Conservation (phyloP, 2,888 invertebrate genomes). For the Chrysolina oricalcia region DNA sequence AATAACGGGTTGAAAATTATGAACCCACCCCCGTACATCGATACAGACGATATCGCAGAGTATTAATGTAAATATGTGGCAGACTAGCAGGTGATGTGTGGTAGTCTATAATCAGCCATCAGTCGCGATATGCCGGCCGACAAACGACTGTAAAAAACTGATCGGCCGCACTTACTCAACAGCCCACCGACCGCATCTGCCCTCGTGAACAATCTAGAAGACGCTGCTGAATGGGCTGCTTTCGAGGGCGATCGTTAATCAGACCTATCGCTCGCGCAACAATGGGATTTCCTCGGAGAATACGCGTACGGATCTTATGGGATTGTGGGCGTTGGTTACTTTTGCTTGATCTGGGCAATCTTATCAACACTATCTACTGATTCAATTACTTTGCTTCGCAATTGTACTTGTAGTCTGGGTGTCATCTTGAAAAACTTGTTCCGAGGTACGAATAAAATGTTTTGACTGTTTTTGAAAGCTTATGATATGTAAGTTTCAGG, state of each 20-base stretch:
- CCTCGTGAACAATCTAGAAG: slow-evolving; percentile 30
- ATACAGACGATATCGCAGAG: slow-evolving; percentile 29
- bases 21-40: slow-evolving; percentile 10
- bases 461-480: no score
- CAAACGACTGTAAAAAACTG: slow-evolving; percentile 62
- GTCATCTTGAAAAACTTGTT: no score
- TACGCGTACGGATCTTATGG: no score
- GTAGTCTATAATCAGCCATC: slow-evolving; percentile 55
- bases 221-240: slow-evolving; percentile 37
- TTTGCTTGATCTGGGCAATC: no score
- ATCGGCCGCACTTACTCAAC: slow-evolving; percentile 60
- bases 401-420: no score
- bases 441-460: no score
- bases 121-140: slow-evolving; percentile 65
- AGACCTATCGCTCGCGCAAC: slow-evolving; percentile 13
- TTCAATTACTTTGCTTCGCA: no score
- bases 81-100: slow-evolving; percentile 60
- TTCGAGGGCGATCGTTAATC: slow-evolving; percentile 31
- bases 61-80: slow-evolving; percentile 61
- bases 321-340: no score
- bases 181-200: slow-evolving; percentile 53
- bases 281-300: neutral
- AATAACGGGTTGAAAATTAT: neutral
- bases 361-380: no score
- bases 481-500: no score